phyloP scores from a whole-genome alignment of 1,140 invertebrate genomes.

The Heliconius hermathena region DNA sequence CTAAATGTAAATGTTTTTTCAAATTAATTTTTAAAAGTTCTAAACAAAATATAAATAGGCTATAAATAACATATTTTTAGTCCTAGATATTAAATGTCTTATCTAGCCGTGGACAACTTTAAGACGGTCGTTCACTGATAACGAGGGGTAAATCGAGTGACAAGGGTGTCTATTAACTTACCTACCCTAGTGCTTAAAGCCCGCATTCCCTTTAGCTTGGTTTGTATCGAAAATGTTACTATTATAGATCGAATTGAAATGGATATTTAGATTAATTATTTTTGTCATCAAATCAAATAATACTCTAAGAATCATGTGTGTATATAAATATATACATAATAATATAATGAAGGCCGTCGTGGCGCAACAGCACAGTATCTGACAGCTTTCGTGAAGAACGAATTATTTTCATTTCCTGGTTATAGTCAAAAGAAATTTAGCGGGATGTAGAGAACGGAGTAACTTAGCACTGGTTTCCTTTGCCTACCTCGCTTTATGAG shows the following conservation, averaged over 20 bases:
- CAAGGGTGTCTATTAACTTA: conserved; percentile 9
- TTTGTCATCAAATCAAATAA: no score
- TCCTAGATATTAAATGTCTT: not conserved
- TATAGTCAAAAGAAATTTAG: no score
- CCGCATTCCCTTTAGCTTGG: not conserved
- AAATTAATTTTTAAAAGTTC: not conserved
- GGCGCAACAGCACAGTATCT: no score
- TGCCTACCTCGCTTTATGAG: no score
- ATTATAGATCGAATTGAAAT: not conserved
- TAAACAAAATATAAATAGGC: not conserved
- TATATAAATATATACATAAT: no score
- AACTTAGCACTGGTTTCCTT: no score
- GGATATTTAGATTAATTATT: not conserved
- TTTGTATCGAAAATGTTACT: not conserved
- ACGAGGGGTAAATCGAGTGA: conserved; percentile 10
- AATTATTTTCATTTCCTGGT: no score
- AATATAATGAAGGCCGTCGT: no score
- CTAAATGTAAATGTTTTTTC: no score
- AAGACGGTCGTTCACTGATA: conserved; percentile 2
- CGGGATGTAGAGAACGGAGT: no score
- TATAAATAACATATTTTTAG: not conserved
- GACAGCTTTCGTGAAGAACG: no score
- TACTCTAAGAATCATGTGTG: no score
- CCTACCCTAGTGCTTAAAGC: not conserved
- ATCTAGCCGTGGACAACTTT: not conserved